Conservation (phyloP, 1,140 invertebrate genomes). For the Drosophila santomea region DNA sequence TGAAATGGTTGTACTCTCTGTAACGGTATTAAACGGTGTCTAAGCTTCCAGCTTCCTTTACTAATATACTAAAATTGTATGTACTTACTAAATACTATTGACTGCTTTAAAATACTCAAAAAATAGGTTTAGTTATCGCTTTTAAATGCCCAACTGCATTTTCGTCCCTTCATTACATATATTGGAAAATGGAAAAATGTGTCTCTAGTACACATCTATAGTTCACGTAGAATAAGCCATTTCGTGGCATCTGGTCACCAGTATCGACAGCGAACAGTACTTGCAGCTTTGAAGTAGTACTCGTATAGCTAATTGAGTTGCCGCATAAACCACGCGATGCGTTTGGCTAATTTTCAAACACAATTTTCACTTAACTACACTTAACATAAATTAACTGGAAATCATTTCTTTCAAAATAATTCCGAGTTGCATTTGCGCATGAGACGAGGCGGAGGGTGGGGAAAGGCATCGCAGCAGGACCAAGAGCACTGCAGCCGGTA, state of each 20-base stretch:
- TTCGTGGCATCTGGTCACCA: constrained; percentile 9
- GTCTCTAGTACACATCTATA: no score
- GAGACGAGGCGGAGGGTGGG: constrained; percentile 25
- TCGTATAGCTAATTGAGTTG: constrained; percentile 55
- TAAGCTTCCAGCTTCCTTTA: no score
- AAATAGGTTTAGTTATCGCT: no score
- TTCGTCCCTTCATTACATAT: no score
- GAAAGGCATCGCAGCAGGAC: constrained; percentile 11
- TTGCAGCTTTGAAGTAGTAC: constrained; percentile 18
- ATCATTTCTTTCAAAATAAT: constrained; percentile 81
- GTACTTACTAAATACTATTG: no score
- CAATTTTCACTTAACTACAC: constrained; percentile 78
- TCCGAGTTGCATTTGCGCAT: constrained; percentile 55
- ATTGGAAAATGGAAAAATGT: no score
- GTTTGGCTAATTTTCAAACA: constrained; percentile 68
- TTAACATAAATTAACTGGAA: constrained; percentile 79
- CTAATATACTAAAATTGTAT: no score
- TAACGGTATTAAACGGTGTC: no score
- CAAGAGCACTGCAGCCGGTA: constrained; percentile 23
- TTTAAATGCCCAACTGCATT: no score
- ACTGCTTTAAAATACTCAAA: no score
- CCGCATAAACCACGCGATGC: constrained; percentile 63
- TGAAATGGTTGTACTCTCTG: no score
- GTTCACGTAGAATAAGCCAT: background rate
- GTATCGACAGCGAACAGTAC: background rate